These are phyloP conservation scores for Cavia aperea DNA, from an alignment of 2,113 vertebrate species.

Conservation along the genomic window DNA sequence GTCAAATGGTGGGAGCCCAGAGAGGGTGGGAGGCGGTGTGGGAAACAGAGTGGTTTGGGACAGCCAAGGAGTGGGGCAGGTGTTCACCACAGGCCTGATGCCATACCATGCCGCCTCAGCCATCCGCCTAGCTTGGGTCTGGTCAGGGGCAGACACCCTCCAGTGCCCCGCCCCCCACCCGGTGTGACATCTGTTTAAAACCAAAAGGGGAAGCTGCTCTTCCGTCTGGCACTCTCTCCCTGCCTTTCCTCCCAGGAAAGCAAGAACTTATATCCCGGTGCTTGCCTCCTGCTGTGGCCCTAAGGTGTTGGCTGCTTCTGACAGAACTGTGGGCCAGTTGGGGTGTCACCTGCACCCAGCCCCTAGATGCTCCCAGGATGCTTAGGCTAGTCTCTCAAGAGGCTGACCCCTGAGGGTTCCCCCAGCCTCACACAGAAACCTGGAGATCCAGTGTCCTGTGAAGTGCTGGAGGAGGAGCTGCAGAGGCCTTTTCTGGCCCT, in stretches of 20 bases:
- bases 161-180: background rate
- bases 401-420: slow-evolving; percentile 57
- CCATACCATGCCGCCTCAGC: background rate
- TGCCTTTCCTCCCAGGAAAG: background rate
- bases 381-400: slow-evolving; percentile 64
- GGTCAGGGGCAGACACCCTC: background rate
- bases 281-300: slow-evolving; percentile 9
- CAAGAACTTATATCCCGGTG: background rate
- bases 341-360: slow-evolving; percentile 57
- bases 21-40: background rate
- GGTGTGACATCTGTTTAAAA: slow-evolving; percentile 21
- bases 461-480: slow-evolving; percentile 63
- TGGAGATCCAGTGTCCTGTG: slow-evolving; percentile 66
- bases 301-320: background rate
- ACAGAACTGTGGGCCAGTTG: slow-evolving; percentile 17
- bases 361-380: slow-evolving; percentile 44
- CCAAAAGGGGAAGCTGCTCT: slow-evolving; percentile 6
- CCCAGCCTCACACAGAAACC: slow-evolving; percentile 61
- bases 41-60: background rate
- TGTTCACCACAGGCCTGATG: slow-evolving; percentile 65
- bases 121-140: background rate
- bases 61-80: slow-evolving; percentile 29
- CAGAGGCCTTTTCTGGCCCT: background rate
- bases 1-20: slow-evolving; percentile 44
- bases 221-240: background rate